phyloP scores from a whole-genome alignment of 1,140 invertebrate genomes.

The Scaptomyza hsui region DNA sequence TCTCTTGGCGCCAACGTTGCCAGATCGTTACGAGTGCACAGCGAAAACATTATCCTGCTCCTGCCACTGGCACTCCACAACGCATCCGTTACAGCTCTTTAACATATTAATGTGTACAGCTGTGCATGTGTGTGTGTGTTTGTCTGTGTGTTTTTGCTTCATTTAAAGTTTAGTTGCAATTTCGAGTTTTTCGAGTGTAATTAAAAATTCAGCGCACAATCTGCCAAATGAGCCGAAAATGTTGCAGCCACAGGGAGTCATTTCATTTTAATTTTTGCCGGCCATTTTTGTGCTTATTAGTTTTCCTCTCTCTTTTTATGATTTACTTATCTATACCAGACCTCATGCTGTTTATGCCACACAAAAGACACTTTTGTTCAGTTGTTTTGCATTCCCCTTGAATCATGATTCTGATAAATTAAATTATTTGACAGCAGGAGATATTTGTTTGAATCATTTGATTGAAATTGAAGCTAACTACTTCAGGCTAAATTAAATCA shows the following conservation, averaged over 20 bases:
- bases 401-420: neutral
- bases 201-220: constrained; percentile 76
- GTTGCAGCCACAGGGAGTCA: constrained; percentile 19
- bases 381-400: neutral
- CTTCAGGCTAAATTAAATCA: neutral
- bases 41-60: neutral
- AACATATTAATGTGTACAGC: neutral
- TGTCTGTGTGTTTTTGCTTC: constrained; percentile 44
- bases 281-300: constrained; percentile 26
- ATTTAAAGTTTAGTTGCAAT: constrained; percentile 71
- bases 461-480: too few species aligned
- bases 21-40: constrained; percentile 34
- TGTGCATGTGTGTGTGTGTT: neutral
- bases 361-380: neutral
- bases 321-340: constrained; percentile 3
- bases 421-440: too few species aligned
- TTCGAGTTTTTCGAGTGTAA: constrained; percentile 65
- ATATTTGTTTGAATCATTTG: too few species aligned
- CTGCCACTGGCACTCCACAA: neutral
- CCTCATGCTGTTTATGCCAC: constrained; percentile 5
- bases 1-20: constrained; percentile 12
- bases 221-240: constrained; percentile 54
- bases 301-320: constrained; percentile 22
- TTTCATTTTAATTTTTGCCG: neutral
- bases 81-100: neutral